Evolutionary conservation across 2,888 invertebrate genomes (phyloP), one percentile per base, ranked within the genome.

Genomic region (Phortica okadai): DNA sequence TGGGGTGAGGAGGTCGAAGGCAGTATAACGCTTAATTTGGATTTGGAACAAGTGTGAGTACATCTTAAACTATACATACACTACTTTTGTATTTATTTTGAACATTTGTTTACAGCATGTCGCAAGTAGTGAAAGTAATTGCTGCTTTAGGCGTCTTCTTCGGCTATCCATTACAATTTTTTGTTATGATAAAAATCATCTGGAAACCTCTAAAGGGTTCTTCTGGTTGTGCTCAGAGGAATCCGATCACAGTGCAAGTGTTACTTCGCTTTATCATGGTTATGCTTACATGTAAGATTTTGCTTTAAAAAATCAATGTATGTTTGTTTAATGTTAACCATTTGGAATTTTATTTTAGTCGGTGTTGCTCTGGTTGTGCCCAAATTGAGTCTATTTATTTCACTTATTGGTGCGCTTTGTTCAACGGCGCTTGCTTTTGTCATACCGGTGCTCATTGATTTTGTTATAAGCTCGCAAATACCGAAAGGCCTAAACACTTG

Each of bases 91-190:
- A 44, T 44, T 41, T 44, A n/a, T 41, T 10, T 16, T 25, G 4
- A 59, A 42, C 3, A 21, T 6, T 76, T 14, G 4, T 3, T 76
- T 92, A 11, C 92, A 97, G 97, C 79, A 91, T 97, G 80, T 96
- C 97, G 73, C 95, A 96, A 91, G 93, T 94, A 74, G 97, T 98
- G 6, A 96, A 96, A 90, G 90, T 95, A 6, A 93, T 96, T 79
- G 97, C 98, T 88, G 95, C 96, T 0, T 79, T 97, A 66, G 97
- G 97, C 16, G 96, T 99, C 80, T 93, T 98, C 86, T 93, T 98
- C 83, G 96, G 97, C 0, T 99, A 98, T 91, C 96, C 98, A 2
- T 93, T 99, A n/a, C 99, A 99, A 92, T 96, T 99, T 90, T 98
- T 98, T 92, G 98, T 99, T 33, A 97, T 99, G 3, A 94, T 98